These are phyloP conservation scores for Molossus molossus DNA, from an alignment of 2,797 vertebrate genomes.

Conservation along the genomic window DNA sequence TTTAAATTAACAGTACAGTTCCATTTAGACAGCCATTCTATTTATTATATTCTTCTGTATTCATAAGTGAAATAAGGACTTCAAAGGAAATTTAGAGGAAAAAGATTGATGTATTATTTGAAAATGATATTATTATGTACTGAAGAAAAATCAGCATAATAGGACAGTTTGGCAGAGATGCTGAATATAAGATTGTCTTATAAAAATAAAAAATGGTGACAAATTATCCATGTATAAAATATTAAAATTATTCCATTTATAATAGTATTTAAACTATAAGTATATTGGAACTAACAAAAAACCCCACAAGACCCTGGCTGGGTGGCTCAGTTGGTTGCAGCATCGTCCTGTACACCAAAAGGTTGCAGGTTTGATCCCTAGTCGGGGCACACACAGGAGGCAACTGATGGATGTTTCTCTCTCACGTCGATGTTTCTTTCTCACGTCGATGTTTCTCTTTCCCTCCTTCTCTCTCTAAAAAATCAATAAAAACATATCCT, in stretches of 20 bases:
- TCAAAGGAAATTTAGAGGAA: conserved; percentile 39
- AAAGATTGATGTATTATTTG: conserved; percentile 27
- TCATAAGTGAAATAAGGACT: conserved; percentile 42
- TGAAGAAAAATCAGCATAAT: conserved; percentile 5
- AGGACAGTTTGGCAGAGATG: background rate
- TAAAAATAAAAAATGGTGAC: background rate
- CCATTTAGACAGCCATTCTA: conserved; percentile 3
- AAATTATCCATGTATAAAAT: conserved; percentile 27
- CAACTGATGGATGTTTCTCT: background rate
- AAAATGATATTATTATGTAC: background rate
- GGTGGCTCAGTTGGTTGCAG: background rate
- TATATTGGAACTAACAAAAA: background rate
- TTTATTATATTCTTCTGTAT: conserved; percentile 21
- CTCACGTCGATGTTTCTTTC: background rate
- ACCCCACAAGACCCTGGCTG: background rate
- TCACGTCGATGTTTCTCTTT: background rate
- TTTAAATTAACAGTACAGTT: conserved; percentile 42
- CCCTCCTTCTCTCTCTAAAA: background rate
- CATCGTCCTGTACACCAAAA: background rate
- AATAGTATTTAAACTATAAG: background rate
- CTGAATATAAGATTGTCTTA: background rate
- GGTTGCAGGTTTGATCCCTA: background rate
- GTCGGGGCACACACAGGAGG: background rate
- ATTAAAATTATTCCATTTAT: background rate
- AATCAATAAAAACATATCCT: no score